Percentiles rank a stretch among this genome's conserved stretches.
These are phyloP conservation scores for Lasioglossum marginatum DNA, from an alignment of 2,888 invertebrate species.

Conservation along the genomic window DNA sequence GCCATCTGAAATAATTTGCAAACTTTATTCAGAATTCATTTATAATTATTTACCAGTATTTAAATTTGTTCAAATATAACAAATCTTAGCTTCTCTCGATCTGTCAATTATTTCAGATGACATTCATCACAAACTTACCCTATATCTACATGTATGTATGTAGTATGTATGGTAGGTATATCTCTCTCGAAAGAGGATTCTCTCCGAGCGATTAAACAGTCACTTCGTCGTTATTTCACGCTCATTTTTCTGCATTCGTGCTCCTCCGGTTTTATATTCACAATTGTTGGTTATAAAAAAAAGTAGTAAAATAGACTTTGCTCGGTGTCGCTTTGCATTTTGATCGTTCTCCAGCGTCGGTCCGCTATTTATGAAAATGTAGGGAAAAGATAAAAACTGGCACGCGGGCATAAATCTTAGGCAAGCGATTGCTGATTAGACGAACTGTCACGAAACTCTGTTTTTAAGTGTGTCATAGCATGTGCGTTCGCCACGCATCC, in stretches of 20 bases:
- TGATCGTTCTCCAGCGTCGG: not conserved
- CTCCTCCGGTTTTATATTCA: not conserved
- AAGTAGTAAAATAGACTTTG: not conserved
- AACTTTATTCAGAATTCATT: not conserved
- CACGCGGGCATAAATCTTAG: conserved; percentile 30
- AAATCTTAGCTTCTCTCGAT: not conserved
- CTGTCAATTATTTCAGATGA: not conserved
- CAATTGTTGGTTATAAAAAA: not conserved
- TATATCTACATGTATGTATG: rapidly evolving
- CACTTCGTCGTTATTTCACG: not conserved
- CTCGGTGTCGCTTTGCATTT: not conserved
- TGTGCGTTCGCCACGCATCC: conserved; percentile 19
- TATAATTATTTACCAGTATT: not conserved
- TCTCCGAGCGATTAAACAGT: not conserved
- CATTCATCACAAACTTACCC: not conserved
- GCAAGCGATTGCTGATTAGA: conserved; percentile 23
- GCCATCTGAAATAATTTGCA: conserved; percentile 4
- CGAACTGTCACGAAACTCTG: conserved; percentile 51
- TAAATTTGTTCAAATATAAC: not conserved
- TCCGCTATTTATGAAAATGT: conserved; percentile 25
- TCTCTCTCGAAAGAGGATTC: not conserved
- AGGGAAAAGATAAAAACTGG: conserved; percentile 8
- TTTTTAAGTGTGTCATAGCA: conserved; percentile 26
- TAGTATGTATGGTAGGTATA: no score
- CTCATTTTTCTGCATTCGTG: not conserved